These are phyloP conservation scores for Melanocharis versteri DNA, from an alignment of 2,113 vertebrate genomes.

Conservation along the genomic window DNA sequence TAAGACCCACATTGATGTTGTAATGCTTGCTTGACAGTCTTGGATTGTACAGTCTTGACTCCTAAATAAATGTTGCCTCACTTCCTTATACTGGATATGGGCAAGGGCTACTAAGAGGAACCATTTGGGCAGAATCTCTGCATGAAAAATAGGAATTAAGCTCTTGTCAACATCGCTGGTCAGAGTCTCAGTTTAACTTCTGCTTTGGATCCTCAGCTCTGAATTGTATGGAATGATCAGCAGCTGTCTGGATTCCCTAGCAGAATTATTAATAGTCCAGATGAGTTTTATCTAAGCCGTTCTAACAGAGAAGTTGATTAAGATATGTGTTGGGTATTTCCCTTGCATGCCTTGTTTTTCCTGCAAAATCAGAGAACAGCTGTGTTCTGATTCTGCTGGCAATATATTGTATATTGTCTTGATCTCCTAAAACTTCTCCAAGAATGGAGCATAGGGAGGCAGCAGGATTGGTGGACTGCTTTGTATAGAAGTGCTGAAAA, in stretches of 20 bases:
- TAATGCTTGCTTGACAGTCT: not conserved
- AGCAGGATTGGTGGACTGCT: not conserved
- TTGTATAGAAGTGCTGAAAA: not conserved
- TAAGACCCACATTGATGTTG: not conserved
- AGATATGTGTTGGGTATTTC: not conserved
- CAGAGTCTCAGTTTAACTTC: not conserved
- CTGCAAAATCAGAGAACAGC: not conserved
- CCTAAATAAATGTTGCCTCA: not conserved
- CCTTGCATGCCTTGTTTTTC: not conserved
- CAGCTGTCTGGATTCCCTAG: not conserved
- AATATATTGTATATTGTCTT: not conserved
- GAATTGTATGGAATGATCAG: not conserved
- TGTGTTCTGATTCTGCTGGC: not conserved
- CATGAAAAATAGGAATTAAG: not conserved
- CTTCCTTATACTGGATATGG: not conserved
- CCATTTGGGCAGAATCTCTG: not conserved
- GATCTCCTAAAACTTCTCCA: not conserved
- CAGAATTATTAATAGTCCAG: not conserved
- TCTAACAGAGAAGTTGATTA: not conserved
- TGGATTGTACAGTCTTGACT: not conserved
- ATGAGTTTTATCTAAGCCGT: not conserved
- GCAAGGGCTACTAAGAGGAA: not conserved
- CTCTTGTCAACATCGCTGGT: not conserved
- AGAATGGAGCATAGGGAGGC: not conserved
- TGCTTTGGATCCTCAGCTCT: not conserved